Base-by-base conservation (phyloP, 2,797 vertebrate genomes). In the Cossypha dichroa region DNA sequence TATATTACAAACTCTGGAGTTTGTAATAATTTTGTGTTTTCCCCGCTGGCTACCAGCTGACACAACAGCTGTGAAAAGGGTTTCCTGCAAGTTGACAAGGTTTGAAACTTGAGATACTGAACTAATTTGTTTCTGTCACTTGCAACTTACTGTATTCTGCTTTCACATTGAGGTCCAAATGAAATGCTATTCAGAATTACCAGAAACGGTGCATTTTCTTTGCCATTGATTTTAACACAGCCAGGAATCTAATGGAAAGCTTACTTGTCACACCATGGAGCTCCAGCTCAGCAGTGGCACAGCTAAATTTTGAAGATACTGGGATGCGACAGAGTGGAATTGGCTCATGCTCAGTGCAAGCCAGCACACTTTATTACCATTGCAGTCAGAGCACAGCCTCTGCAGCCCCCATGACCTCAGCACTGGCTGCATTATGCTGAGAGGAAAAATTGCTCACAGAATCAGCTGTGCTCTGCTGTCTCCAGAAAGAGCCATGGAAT, bases 311-410 rank as follows among this genome's bases (percentile, higher is more conserved):
- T 83, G 59, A 92, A 93, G 77, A 59, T 17, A 29, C 15, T 45
- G 70, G 59, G 83, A 90, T 67, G 62, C 0, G 2, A 60, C 67
- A 77, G 82, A 85, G 54, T 29, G 43, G 59, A 82, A 85, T 89
- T 87, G 68, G 75, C 66, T 88, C 63, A 36, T 74, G 38, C 67
- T 88, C 94, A 72, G 60, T 76, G 54, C 60, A 66, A 84, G 45
- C 15, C 58, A 90, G 64, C 19, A 4, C 55, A 20, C 33, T 89
- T 94, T 75, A 56, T 66, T 81, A 62, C 56, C 84, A 78, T 6
- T 85, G 69, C 85, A 94, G 78, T 59, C 82, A 93, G 55, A 87
- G 55, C 76, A 91, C 76, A 85, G 83, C 74, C 83, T 51, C 92
- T 38, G 81, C 82, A 95, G 83, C 66, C 69, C 73, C 79, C 0